Conservation (phyloP, 2,113 vertebrate genomes). For the Anhinga rufa region DNA sequence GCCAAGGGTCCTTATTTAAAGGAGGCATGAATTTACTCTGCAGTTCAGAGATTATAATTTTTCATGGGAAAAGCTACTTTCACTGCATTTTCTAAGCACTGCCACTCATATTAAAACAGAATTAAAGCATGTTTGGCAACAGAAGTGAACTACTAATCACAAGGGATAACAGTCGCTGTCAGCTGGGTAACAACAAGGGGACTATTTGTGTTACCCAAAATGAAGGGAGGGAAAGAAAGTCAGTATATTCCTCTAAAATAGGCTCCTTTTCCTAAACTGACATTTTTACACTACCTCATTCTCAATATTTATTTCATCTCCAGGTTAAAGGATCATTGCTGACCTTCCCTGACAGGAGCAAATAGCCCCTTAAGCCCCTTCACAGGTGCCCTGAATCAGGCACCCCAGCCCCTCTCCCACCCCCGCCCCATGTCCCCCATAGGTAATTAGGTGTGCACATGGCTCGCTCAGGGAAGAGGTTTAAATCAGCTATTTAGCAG, state of each 20-base stretch:
- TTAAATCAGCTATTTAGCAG: not conserved
- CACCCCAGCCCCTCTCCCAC: not conserved
- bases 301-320: not conserved
- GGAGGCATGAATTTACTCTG: not conserved
- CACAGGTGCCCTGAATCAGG: not conserved
- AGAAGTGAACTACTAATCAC: not conserved
- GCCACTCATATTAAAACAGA: not conserved
- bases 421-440: rapidly evolving
- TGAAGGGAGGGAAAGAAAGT: not conserved
- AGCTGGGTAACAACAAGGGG: not conserved
- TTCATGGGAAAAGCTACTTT: not conserved
- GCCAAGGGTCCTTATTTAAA: not conserved
- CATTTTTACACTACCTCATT: not conserved
- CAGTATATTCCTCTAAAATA: not conserved
- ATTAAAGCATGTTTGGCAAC: not conserved
- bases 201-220: not conserved
- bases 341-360: not conserved
- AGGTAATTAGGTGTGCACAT: too few relatives aligned
- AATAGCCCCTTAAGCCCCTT: not conserved
- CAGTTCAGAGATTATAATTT: not conserved
- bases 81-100: not conserved
- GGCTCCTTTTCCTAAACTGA: not conserved
- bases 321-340: not conserved
- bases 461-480: not conserved
- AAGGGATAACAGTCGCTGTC: not conserved